A percentile compares a stretch with the other conserved stretches of the same genome.
phyloP scores from a whole-genome alignment of 2,888 invertebrate species.

The Oligia fasciuncula region DNA sequence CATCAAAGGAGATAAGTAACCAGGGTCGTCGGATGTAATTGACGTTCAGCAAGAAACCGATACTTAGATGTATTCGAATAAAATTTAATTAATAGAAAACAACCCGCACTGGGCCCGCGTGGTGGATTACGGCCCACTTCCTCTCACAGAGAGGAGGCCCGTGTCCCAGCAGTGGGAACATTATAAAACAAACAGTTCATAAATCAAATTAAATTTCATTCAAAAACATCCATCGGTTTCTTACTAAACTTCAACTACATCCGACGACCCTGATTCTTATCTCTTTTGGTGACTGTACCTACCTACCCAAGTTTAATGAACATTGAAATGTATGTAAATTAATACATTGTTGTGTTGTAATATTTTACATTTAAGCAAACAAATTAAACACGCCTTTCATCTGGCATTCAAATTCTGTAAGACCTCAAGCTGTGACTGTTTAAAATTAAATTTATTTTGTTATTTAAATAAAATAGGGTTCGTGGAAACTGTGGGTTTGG shows the following conservation, averaged over 20 bases:
- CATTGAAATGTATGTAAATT: slow-evolving; percentile 26
- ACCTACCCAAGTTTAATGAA: neutral
- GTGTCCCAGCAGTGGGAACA: no score
- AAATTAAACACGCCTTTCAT: slow-evolving; percentile 42
- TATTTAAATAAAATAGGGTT: slow-evolving; percentile 9
- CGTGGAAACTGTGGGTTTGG: no score
- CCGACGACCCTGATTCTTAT: neutral
- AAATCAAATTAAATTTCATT: neutral
- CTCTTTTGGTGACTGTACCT: neutral
- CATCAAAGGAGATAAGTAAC: neutral
- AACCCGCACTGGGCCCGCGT: neutral
- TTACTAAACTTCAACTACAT: neutral
- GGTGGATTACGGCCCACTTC: no score
- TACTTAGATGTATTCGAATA: neutral
- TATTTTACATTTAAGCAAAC: slow-evolving; percentile 33
- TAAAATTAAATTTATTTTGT: slow-evolving; percentile 33
- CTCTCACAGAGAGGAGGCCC: no score
- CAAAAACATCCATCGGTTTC: neutral
- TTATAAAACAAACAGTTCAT: neutral
- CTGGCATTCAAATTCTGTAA: slow-evolving; percentile 40
- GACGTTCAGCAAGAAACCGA: neutral
- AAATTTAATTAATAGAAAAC: neutral
- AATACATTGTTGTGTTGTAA: slow-evolving; percentile 17
- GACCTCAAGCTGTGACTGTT: slow-evolving; percentile 41
- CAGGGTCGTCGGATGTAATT: neutral